Percentiles rank a stretch among this genome's conserved stretches.
These are phyloP conservation scores for Vesta saturnalis DNA, from an alignment of 2,888 invertebrate species.

Conservation along the genomic window DNA sequence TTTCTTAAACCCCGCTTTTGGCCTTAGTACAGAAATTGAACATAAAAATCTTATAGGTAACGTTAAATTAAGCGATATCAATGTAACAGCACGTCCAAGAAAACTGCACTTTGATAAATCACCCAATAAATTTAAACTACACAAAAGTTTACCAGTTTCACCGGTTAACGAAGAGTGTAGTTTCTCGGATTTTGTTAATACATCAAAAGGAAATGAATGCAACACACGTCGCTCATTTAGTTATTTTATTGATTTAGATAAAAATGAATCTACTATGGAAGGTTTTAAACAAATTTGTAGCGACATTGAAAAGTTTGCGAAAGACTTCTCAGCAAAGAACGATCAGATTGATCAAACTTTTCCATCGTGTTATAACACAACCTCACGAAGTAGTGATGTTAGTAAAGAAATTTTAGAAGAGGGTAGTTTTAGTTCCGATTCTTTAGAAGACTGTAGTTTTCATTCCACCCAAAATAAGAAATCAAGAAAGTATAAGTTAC, in stretches of 20 bases:
- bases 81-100: slow-evolving; percentile 54
- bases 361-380: slow-evolving; percentile 21
- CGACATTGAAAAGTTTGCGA: slow-evolving; percentile 60
- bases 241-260: slow-evolving; percentile 72
- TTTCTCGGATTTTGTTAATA: slow-evolving; percentile 56
- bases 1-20: slow-evolving; percentile 24
- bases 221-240: slow-evolving; percentile 70
- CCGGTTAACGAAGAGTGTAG: slow-evolving; percentile 79
- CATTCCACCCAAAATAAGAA: slow-evolving; percentile 50
- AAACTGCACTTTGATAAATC: slow-evolving; percentile 58
- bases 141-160: slow-evolving; percentile 83
- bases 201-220: neutral
- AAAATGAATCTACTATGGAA: slow-evolving; percentile 58
- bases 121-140: slow-evolving; percentile 58
- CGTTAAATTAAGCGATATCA: slow-evolving; percentile 48
- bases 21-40: slow-evolving; percentile 19
- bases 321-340: slow-evolving; percentile 56
- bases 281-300: slow-evolving; percentile 58
- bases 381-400: neutral
- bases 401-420: slow-evolving; percentile 65
- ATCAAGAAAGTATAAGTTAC: slow-evolving; percentile 63
- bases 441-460: slow-evolving; percentile 76
- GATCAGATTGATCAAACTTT: slow-evolving; percentile 50
- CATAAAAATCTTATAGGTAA: slow-evolving; percentile 34
- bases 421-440: slow-evolving; percentile 82